Base-by-base conservation (phyloP, 2,113 vertebrate species). In the Leucoraja erinaceus region DNA sequence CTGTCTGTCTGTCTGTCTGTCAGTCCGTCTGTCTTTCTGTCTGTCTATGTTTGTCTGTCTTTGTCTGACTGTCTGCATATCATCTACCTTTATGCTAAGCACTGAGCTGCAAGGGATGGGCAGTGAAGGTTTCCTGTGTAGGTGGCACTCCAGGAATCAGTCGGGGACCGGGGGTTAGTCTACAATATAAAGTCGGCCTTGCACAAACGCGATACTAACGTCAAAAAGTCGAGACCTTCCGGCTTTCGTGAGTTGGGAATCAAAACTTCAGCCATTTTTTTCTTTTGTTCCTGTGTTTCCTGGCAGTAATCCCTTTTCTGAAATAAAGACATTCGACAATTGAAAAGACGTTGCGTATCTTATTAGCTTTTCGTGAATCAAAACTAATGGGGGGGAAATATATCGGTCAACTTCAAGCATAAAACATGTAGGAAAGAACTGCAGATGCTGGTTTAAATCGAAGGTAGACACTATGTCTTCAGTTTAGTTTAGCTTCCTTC, bases 241-340 rank as follows among this genome's bases (percentile, higher is more conserved):
- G 72, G 79, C 76, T 94, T 91, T 93, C 93, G 70, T 93, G 93
- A 95, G 77, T 7, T 25, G 11, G 70, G 93, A 63, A 94, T 47
- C 83, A 90, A 93, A 93, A 92, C 93, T 28, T 84, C 93, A 70
- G 94, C 93, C 66, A 94, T 84, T 70, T 94, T 70, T 47, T 22
- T 70, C 93, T 94, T 95, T 94, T 94, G 93, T 95, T 93, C 88
- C 72, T 93, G 47, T 68, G 75, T 94, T 94, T 94, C 93, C 93
- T 92, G 93, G 90, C 93, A 70, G 70, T 93, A 93, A 94, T 94
- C 93, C 93, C 77, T 66, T 93, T 91, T 33, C 93, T 93, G 92
- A 94, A 94, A 94, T 10, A 31, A 78, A 72, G 68, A 22, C 14
- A 33, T 47, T 93, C 75, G 56, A 47, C 79, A 88, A 90, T 25